These are phyloP conservation scores for Myripristis jacobus DNA, from an alignment of 2,797 vertebrate species.

Conservation along the genomic window DNA sequence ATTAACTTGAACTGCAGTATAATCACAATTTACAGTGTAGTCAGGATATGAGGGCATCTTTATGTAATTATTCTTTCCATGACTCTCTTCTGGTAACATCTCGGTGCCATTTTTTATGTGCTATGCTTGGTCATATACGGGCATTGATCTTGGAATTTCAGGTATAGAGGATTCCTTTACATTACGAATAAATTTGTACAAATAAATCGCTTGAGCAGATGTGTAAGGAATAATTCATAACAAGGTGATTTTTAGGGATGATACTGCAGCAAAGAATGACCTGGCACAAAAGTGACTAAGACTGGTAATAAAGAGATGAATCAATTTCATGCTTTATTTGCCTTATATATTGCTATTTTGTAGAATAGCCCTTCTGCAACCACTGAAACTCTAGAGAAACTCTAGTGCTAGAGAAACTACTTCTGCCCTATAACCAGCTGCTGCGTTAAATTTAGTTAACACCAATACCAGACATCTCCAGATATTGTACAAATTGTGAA, in stretches of 20 bases:
- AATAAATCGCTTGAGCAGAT: background rate
- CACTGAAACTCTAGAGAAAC: background rate
- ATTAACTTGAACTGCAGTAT: conserved; percentile 50
- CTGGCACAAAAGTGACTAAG: too few relatives aligned
- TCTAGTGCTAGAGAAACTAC: background rate
- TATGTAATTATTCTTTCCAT: conserved; percentile 39
- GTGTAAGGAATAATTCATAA: conserved; percentile 26
- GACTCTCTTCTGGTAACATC: conserved; percentile 36
- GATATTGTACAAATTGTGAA: background rate
- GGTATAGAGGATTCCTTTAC: conserved; percentile 12
- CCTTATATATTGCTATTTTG: background rate
- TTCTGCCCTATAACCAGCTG: background rate
- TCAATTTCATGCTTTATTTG: background rate
- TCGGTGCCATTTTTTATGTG: conserved; percentile 14
- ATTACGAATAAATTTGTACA: conserved; percentile 25
- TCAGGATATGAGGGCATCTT: conserved; percentile 31
- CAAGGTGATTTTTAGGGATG: background rate
- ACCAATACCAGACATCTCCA: background rate
- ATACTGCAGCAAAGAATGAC: background rate
- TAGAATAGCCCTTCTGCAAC: background rate
- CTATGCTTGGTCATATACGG: conserved; percentile 37
- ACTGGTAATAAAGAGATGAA: too few relatives aligned
- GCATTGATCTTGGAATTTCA: conserved; percentile 25
- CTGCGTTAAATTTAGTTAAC: background rate
- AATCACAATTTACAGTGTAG: conserved; percentile 40